Evolutionary conservation across 2,113 vertebrate genomes (phyloP).

Genomic region (Sebastes fasciatus): DNA sequence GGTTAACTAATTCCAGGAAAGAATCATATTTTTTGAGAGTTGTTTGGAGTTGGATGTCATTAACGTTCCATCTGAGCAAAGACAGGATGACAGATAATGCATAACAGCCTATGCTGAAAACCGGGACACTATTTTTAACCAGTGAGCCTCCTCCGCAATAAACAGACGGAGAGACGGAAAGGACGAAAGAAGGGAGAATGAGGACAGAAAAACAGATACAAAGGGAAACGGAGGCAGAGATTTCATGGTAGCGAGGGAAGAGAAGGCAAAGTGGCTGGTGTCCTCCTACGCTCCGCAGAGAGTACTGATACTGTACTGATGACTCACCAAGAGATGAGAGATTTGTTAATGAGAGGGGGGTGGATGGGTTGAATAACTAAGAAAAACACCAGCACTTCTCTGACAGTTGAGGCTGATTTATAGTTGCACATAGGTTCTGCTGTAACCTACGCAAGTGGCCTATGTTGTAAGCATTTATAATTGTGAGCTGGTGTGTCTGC

Average conservation of each 20-base stretch:
- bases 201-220: not conserved
- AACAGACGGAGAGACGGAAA: not conserved
- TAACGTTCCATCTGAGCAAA: not conserved
- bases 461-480: no score
- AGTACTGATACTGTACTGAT: constrained; percentile 15
- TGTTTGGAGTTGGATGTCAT: not conserved
- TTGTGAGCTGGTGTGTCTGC: no score
- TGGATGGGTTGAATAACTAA: constrained; percentile 26
- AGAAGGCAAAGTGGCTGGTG: constrained; percentile 29
- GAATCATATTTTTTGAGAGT: not conserved
- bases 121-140: constrained; percentile 16
- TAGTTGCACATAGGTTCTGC: not conserved
- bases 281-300: constrained; percentile 52
- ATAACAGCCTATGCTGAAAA: constrained; percentile 1
- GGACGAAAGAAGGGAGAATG: not conserved
- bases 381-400: not conserved
- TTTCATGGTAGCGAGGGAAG: not conserved
- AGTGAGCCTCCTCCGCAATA: constrained; percentile 18
- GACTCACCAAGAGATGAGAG: constrained; percentile 54
- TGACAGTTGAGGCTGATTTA: not conserved
- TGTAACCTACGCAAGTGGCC: no score
- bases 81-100: not conserved
- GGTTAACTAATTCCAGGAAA: not conserved
- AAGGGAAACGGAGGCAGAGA: constrained; percentile 24
- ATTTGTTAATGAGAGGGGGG: constrained; percentile 32